Percentiles rank a stretch among this genome's conserved stretches.
phyloP scores from a whole-genome alignment of 2,888 invertebrate genomes.

The Drosophila cyrtoloma region DNA sequence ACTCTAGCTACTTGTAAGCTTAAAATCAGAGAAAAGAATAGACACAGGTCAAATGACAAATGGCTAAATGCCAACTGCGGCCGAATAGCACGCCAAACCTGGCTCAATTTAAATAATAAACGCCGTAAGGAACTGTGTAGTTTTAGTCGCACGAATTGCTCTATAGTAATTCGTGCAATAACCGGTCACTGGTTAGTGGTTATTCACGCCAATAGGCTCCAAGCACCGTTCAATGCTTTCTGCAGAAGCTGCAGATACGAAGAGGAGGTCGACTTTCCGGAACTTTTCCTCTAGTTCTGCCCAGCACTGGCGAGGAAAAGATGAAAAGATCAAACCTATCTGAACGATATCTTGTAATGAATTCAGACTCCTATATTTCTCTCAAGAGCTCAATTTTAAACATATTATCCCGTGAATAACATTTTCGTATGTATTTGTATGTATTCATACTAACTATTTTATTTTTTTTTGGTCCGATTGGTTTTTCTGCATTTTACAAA shows the following conservation, averaged over 20 bases:
- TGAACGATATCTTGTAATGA: no score
- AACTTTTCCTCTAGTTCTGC: neutral
- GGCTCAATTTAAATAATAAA: no score
- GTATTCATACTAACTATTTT: no score
- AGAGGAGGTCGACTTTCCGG: rapidly evolving
- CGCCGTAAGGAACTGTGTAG: neutral
- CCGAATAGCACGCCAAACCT: no score
- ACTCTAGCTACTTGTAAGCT: neutral
- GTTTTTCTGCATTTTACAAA: no score
- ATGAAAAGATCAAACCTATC: no score
- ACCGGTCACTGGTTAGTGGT: neutral
- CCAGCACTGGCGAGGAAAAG: no score
- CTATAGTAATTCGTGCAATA: neutral
- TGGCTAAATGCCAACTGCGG: neutral
- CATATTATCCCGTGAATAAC: no score
- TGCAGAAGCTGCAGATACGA: neutral
- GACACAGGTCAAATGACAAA: neutral
- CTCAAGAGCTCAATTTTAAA: no score
- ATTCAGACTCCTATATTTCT: no score
- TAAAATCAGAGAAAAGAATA: neutral
- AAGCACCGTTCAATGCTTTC: neutral
- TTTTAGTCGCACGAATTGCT: neutral
- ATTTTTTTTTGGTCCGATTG: no score
- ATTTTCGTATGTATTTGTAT: no score
- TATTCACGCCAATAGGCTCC: neutral